Percentiles rank a stretch among this genome's conserved stretches.
phyloP scores from a whole-genome alignment of 2,113 vertebrate genomes.

The Hippocampus comes region DNA sequence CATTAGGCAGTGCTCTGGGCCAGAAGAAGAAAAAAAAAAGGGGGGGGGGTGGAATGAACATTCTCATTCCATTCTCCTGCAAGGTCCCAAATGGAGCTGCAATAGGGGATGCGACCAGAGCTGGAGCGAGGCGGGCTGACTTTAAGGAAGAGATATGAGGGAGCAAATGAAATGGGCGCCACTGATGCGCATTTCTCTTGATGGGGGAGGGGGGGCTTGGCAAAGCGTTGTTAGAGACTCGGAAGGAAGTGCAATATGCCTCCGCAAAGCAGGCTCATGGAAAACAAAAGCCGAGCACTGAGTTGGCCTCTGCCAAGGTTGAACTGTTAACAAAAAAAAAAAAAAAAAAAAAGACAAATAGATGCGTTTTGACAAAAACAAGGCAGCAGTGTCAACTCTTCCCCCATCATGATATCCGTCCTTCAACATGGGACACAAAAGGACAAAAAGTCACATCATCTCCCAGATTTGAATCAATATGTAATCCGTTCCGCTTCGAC shows the following conservation, averaged over 20 bases:
- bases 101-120: slow-evolving; percentile 36
- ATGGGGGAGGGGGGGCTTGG: slow-evolving; percentile 28
- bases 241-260: slow-evolving; percentile 15
- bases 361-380: too few relatives aligned
- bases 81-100: slow-evolving; percentile 51
- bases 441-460: neutral
- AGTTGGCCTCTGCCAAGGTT: too few relatives aligned
- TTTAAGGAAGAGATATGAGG: slow-evolving; percentile 50
- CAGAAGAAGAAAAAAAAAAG: slow-evolving; percentile 26
- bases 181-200: slow-evolving; percentile 54
- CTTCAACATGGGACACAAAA: too few relatives aligned
- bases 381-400: too few relatives aligned
- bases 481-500: neutral
- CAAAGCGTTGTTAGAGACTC: slow-evolving; percentile 29
- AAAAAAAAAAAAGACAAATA: neutral
- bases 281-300: slow-evolving; percentile 11
- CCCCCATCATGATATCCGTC: too few relatives aligned
- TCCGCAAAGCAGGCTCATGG: slow-evolving; percentile 12
- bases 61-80: slow-evolving; percentile 50
- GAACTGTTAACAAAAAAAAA: neutral
- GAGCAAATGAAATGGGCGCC: slow-evolving; percentile 52
- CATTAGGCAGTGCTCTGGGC: slow-evolving; percentile 55
- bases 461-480: neutral
- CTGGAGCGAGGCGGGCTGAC: slow-evolving; percentile 10
- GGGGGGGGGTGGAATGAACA: slow-evolving; percentile 48